These are phyloP conservation scores for Bubo bubo DNA, from an alignment of 2,113 vertebrate genomes.

Conservation along the genomic window DNA sequence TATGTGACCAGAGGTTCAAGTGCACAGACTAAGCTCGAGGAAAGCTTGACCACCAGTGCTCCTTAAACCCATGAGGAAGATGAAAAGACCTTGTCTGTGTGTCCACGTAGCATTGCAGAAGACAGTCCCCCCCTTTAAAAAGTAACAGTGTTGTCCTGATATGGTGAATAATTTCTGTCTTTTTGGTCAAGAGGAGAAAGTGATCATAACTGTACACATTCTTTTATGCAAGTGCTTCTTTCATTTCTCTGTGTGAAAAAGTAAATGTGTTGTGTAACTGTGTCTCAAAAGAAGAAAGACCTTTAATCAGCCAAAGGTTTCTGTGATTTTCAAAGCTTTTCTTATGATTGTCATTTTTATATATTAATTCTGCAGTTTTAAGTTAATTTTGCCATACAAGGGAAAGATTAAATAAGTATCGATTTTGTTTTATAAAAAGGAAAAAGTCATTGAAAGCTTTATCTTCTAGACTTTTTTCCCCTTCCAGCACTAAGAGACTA, in stretches of 20 bases:
- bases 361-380: background rate
- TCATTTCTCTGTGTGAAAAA: background rate
- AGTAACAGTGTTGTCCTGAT: background rate
- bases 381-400: background rate
- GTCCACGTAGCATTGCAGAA: background rate
- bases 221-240: background rate
- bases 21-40: background rate
- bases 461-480: background rate
- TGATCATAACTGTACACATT: background rate
- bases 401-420: background rate
- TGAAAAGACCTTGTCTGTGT: background rate
- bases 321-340: background rate
- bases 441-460: background rate
- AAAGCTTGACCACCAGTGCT: background rate
- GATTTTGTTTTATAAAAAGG: background rate
- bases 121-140: background rate
- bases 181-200: background rate
- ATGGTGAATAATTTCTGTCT: background rate
- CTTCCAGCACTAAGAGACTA: background rate
- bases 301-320: background rate
- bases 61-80: background rate
- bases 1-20: background rate
- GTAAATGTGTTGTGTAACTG: background rate
- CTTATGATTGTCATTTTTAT: background rate
- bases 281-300: background rate